phyloP scores from a whole-genome alignment of 2,888 invertebrate species.

The Brenthis daphne region DNA sequence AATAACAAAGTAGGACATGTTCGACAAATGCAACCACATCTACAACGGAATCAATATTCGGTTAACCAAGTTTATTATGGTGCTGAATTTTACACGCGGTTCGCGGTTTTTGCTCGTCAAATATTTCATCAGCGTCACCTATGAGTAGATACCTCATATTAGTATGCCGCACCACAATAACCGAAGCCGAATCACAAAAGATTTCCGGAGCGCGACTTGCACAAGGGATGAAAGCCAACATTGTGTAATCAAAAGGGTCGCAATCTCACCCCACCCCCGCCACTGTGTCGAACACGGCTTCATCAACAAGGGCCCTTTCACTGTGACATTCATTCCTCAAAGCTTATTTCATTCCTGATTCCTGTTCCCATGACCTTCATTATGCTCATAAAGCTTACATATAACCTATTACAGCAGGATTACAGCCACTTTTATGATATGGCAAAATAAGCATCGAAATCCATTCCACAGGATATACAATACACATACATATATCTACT shows the following conservation, averaged over 20 bases:
- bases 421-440: neutral
- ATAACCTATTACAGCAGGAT: conserved; percentile 21
- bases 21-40: conserved; percentile 25
- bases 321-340: conserved; percentile 69
- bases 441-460: neutral
- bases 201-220: conserved; percentile 81
- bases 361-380: conserved; percentile 41
- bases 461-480: neutral
- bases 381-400: conserved; percentile 25
- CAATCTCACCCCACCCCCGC: conserved; percentile 74
- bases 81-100: conserved; percentile 53
- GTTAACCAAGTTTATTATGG: conserved; percentile 41
- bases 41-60: conserved; percentile 31
- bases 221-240: conserved; percentile 81
- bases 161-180: conserved; percentile 79
- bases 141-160: conserved; percentile 59
- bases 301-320: conserved; percentile 78
- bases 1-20: conserved; percentile 21
- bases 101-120: conserved; percentile 57
- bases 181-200: conserved; percentile 81
- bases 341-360: conserved; percentile 49
- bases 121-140: conserved; percentile 69
- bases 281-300: conserved; percentile 75
- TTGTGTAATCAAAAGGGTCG: conserved; percentile 82
- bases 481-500: neutral